Evolutionary conservation across 2,113 vertebrate species (phyloP).

Genomic region (Phylloscopus trochilus): DNA sequence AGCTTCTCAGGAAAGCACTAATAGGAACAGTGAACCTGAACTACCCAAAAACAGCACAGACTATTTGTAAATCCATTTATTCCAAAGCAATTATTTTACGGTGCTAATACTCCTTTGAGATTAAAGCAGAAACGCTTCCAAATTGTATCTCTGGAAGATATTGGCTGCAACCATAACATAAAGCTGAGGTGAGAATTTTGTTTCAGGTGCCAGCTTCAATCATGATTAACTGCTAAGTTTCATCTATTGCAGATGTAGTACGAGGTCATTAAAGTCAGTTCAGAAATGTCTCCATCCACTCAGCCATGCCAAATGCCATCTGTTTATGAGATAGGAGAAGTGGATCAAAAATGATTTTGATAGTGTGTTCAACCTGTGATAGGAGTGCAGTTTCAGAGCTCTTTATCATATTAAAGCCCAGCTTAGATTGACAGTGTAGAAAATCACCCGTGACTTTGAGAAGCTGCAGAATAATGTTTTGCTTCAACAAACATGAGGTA

Average conservation of each 20-base stretch:
- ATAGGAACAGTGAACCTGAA: neutral
- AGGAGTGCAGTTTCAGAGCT: slow-evolving; percentile 14
- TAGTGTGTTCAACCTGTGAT: neutral
- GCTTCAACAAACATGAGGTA: neutral
- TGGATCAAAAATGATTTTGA: slow-evolving; percentile 51
- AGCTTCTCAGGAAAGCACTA: neutral
- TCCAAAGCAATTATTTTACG: slow-evolving; percentile 12
- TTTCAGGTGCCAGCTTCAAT: slow-evolving; percentile 49
- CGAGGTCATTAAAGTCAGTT: slow-evolving; percentile 7
- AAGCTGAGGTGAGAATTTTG: slow-evolving; percentile 24
- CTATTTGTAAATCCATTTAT: slow-evolving; percentile 30
- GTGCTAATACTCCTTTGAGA: neutral
- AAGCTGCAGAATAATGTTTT: slow-evolving; percentile 18
- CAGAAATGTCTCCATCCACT: slow-evolving; percentile 32
- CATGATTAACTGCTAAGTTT: slow-evolving; percentile 33
- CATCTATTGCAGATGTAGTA: slow-evolving; percentile 16
- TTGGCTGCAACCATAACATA: neutral
- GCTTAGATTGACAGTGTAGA: slow-evolving; percentile 44
- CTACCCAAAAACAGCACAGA: neutral
- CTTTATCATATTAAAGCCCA: slow-evolving; percentile 38
- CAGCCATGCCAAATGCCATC: slow-evolving; percentile 52
- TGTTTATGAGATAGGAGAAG: slow-evolving; percentile 35
- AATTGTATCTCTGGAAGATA: slow-evolving; percentile 12
- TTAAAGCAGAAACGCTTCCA: slow-evolving; percentile 17
- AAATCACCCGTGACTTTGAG: slow-evolving; percentile 51